Base-by-base conservation (phyloP, 2,888 invertebrate genomes). In the Thecophora atra region DNA sequence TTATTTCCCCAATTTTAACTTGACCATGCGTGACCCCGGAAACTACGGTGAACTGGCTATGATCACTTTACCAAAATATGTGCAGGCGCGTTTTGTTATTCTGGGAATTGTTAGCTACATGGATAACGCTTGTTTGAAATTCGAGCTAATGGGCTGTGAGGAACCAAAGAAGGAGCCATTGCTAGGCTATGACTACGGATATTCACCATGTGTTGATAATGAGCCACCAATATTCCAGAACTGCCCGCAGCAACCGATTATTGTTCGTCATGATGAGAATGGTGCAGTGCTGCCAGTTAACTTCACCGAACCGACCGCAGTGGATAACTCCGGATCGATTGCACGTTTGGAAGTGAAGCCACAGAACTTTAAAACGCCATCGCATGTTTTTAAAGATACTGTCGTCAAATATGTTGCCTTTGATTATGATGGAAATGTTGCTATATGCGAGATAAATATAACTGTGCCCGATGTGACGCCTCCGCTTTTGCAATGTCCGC, bases 211-310 rank as follows among this genome's bases (percentile, higher is more conserved):
- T 86, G 96, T 97, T 78, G 94, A 98, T 85, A 96, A 97, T 80
- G 98, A 98, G 82, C 97, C 98, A 4, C 98, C 98, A 30, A 93
- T 95, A 11, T 98, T 98, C 91, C 94, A 95, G 87, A 97, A 98
- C 82, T 98, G 98, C 80, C 98, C 98, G 6, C 94, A 94, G 80
- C 94, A 96, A 81, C 96, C 97, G 11, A 93, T 98, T 66, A 89
- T 95, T 30, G 96, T 97, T 0, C 92, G 93, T 81, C 95, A 94
- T 71, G 96, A 97, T 80, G 90, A 92, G 0, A 94, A 95, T 78
- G 96, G 96, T 52, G 96, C 96, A n/a, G 88, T 97, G 58, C 87
- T 95, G 74, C 94, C 97, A 0, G 94, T 97, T 0, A 96, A 96
- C 84, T 97, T 96, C 81, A 95, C 96, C 0, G 96, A 97, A 84